These are phyloP conservation scores for Trisateles emortualis DNA, from an alignment of 2,888 invertebrate species.

Conservation along the genomic window DNA sequence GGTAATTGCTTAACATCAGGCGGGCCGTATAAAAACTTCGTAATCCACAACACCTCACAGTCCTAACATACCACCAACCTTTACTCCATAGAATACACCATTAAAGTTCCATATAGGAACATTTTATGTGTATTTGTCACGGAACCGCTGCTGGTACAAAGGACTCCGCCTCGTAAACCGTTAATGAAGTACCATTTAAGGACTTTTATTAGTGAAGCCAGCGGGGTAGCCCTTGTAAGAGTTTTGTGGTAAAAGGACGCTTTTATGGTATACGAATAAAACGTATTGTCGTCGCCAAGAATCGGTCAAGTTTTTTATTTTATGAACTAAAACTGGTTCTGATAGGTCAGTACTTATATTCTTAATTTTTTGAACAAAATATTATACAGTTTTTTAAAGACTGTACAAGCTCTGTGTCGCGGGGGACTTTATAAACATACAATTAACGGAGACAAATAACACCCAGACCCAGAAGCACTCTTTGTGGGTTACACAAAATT, in stretches of 20 bases:
- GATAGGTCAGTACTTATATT: neutral
- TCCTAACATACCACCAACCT: neutral
- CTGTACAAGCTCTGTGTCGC: too few relatives aligned
- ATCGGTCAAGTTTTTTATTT: neutral
- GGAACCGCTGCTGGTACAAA: conserved; percentile 53
- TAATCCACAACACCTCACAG: neutral
- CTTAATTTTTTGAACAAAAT: neutral
- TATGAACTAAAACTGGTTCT: neutral
- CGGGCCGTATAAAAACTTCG: too few relatives aligned
- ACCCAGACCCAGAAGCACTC: too few relatives aligned
- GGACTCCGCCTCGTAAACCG: conserved; percentile 59
- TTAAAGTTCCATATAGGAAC: conserved; percentile 53
- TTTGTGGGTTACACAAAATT: too few relatives aligned
- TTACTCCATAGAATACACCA: conserved; percentile 36
- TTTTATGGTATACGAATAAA: conserved; percentile 6
- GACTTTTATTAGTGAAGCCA: conserved; percentile 28
- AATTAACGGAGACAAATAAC: too few relatives aligned
- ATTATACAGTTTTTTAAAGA: too few relatives aligned
- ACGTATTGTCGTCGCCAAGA: conserved; percentile 2
- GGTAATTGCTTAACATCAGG: too few relatives aligned
- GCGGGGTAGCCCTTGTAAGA: conserved; percentile 48
- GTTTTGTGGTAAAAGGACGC: neutral
- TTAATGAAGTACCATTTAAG: conserved; percentile 65
- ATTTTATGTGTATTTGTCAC: conserved; percentile 61
- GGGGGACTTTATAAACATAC: too few relatives aligned